These are phyloP conservation scores for Drosophila falleni DNA, from an alignment of 2,888 invertebrate species.

Conservation along the genomic window DNA sequence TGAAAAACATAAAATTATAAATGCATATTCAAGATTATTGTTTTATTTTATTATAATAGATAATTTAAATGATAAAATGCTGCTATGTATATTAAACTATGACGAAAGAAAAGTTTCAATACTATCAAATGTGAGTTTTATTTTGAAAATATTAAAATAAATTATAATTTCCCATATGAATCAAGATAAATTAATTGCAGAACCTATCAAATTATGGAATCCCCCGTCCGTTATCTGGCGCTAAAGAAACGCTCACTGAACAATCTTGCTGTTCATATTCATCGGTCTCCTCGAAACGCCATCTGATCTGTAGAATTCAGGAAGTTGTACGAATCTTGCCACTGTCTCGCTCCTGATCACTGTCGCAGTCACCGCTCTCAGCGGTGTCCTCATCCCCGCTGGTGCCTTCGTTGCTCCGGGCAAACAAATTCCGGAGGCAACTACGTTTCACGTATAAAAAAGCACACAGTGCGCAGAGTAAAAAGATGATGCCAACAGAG, in stretches of 20 bases:
- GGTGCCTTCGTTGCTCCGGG: constrained; percentile 52
- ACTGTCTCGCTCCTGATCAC: constrained; percentile 81
- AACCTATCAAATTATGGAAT: constrained; percentile 5
- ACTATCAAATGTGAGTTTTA: background rate
- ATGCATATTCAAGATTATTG: too few species aligned
- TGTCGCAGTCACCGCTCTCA: constrained; percentile 82
- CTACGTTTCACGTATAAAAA: constrained; percentile 86
- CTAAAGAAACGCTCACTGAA: constrained; percentile 37
- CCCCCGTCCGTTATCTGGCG: constrained; percentile 24
- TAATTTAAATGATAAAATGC: background rate
- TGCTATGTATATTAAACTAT: background rate
- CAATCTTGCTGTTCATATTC: constrained; percentile 22
- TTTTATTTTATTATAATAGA: too few species aligned
- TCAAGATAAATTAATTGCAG: constrained; percentile 5
- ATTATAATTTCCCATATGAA: constrained; percentile 11
- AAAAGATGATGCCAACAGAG: constrained; percentile 89
- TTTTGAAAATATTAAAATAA: constrained; percentile 4
- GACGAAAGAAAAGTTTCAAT: background rate
- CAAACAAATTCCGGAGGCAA: constrained; percentile 82
- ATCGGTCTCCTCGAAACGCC: constrained; percentile 64
- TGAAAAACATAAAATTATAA: too few species aligned
- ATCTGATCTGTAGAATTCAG: constrained; percentile 79
- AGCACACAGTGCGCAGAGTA: constrained; percentile 88
- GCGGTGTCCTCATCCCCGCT: constrained; percentile 71
- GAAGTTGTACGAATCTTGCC: constrained; percentile 83